These are phyloP conservation scores for Drosophila heteroneura DNA, from an alignment of 2,888 invertebrate species.

Conservation along the genomic window DNA sequence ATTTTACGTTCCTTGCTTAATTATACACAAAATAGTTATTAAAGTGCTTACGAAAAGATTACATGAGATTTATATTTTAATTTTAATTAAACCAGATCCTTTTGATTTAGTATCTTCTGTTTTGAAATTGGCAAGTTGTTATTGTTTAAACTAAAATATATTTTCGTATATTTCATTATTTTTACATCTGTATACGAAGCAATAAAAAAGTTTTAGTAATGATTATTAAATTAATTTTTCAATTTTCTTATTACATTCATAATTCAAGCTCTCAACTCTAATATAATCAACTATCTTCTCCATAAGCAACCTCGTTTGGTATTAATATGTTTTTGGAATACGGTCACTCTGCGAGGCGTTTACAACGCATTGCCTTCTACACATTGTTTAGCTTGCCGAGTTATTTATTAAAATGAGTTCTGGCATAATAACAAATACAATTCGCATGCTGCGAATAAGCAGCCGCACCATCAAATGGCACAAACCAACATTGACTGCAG, in stretches of 20 bases:
- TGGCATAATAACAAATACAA: constrained; percentile 36
- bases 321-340: constrained; percentile 2
- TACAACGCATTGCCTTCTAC: not conserved
- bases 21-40: not conserved
- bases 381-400: constrained; percentile 2
- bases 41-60: not conserved
- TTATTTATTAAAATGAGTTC: constrained; percentile 53
- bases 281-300: not conserved
- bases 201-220: not conserved
- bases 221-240: not conserved
- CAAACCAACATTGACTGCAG: constrained; percentile 16
- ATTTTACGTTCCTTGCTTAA: not conserved
- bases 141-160: not conserved
- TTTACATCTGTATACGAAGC: not conserved
- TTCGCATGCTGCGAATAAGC: constrained; percentile 44
- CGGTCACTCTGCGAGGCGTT: constrained; percentile 15
- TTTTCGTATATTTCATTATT: not conserved
- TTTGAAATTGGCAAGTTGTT: not conserved
- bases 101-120: not conserved
- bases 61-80: not conserved
- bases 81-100: constrained; percentile 7
- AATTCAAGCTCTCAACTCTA: not conserved
- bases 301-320: not conserved
- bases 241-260: not conserved
- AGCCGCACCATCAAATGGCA: constrained; percentile 23